These are phyloP conservation scores for Polydrusus cervinus DNA, from an alignment of 2,888 invertebrate species.

Conservation along the genomic window DNA sequence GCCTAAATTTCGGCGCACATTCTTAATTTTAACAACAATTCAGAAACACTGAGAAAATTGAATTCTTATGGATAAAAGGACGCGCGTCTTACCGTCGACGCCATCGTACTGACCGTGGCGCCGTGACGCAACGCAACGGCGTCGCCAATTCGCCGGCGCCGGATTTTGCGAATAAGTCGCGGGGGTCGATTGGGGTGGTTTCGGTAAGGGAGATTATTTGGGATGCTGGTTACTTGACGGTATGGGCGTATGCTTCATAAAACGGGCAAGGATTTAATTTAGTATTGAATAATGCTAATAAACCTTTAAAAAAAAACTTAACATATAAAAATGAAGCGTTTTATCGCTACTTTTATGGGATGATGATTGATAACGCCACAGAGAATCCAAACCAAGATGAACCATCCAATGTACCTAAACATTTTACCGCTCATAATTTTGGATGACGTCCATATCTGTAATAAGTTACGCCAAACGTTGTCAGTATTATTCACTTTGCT, in stretches of 20 bases:
- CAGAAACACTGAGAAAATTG: slow-evolving; percentile 24
- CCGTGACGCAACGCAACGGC: slow-evolving; percentile 63
- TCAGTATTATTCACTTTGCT: too few species aligned
- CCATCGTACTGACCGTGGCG: slow-evolving; percentile 56
- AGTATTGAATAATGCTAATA: not conserved
- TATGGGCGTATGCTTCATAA: slow-evolving; percentile 4
- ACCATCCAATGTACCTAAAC: too few species aligned
- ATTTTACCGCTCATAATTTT: too few species aligned
- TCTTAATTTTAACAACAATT: slow-evolving; percentile 31
- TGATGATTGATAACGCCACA: too few species aligned
- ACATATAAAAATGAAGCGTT: not conserved
- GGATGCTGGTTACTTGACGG: not conserved
- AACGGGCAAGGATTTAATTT: not conserved
- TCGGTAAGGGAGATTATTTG: slow-evolving; percentile 10
- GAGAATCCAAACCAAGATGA: too few species aligned
- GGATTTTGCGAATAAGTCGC: slow-evolving; percentile 42
- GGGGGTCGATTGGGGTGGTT: slow-evolving; percentile 33
- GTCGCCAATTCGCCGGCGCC: slow-evolving; percentile 56
- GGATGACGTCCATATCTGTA: too few species aligned
- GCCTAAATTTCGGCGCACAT: slow-evolving; percentile 43
- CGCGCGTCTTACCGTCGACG: slow-evolving; percentile 50
- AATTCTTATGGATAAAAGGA: slow-evolving; percentile 30
- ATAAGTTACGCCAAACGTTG: too few species aligned
- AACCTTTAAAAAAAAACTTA: not conserved
- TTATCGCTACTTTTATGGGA: not conserved